Percentiles rank a stretch among this genome's conserved stretches.
Conservation (phyloP, 2,113 vertebrate genomes). For the Corynorhinus townsendii region DNA sequence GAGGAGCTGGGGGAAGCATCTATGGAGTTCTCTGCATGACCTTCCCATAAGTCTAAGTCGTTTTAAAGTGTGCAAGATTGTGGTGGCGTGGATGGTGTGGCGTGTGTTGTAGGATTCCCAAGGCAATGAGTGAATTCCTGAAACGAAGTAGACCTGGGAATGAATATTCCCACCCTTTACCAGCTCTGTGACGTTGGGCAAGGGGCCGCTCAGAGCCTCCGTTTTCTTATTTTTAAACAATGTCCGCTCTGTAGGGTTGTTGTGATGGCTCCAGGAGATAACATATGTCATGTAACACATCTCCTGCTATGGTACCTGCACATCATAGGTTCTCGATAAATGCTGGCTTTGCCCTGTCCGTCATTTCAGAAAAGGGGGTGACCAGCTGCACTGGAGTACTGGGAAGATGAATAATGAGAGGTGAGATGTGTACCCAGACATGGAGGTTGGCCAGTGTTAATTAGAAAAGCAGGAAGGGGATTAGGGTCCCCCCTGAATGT, state of each 20-base stretch:
- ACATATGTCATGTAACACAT: fast-evolving
- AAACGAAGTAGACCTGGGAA: neutral
- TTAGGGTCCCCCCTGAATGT: fast-evolving
- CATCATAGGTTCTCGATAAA: neutral
- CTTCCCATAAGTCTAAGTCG: neutral
- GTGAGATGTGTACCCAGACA: neutral
- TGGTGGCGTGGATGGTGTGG: no score
- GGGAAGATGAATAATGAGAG: neutral
- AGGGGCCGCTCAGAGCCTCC: neutral
- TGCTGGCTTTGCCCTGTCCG: neutral
- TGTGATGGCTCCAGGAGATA: fast-evolving
- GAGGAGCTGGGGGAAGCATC: fast-evolving
- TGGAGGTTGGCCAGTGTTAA: neutral
- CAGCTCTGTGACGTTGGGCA: neutral
- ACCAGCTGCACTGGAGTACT: neutral
- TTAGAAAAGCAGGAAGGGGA: neutral
- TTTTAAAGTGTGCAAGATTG: neutral
- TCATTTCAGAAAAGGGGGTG: neutral
- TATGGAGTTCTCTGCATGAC: neutral
- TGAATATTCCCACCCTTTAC: fast-evolving
- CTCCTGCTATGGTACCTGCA: neutral
- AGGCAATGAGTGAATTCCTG: neutral
- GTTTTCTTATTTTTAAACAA: neutral
- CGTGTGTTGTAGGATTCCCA: fast-evolving
- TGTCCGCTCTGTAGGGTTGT: fast-evolving